These are phyloP conservation scores for Agapetus fuscipes DNA, from an alignment of 2,888 invertebrate species.

Conservation along the genomic window DNA sequence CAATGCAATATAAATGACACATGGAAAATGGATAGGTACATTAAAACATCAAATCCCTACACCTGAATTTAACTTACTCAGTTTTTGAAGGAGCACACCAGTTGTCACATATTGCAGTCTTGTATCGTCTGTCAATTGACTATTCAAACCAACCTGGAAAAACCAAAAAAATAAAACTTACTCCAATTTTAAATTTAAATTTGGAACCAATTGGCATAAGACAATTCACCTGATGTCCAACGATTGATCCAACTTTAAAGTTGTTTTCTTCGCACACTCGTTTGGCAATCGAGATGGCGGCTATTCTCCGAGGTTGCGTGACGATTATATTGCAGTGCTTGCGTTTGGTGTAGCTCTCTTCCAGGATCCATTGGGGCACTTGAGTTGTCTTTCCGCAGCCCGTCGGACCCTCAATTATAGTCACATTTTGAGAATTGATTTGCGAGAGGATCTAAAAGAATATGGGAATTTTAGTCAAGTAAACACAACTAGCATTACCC, in stretches of 20 bases:
- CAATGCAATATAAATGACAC: too few species aligned
- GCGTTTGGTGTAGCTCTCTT: constrained; percentile 54
- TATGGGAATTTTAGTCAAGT: too few species aligned
- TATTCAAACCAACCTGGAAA: constrained; percentile 60
- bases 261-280: constrained; percentile 75
- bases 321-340: constrained; percentile 77
- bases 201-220: too few species aligned
- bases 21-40: too few species aligned
- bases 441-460: constrained; percentile 54
- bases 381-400: constrained; percentile 90
- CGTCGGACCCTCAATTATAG: constrained; percentile 84
- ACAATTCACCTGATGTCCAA: constrained; percentile 88
- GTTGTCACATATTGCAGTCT: constrained; percentile 81
- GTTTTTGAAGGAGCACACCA: constrained; percentile 74
- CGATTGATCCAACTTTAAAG: constrained; percentile 73
- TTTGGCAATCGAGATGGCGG: constrained; percentile 81
- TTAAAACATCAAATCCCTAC: too few species aligned
- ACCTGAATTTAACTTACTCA: constrained; percentile 43
- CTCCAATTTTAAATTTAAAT: too few species aligned
- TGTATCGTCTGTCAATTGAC: constrained; percentile 53
- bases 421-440: constrained; percentile 60
- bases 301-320: constrained; percentile 90
- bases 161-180: too few species aligned
- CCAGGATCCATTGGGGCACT: constrained; percentile 89
- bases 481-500: too few species aligned